Evolutionary conservation across 2,888 invertebrate species (phyloP), one percentile per base, ranked within the genome.

Genomic region (Encarsia formosa): DNA sequence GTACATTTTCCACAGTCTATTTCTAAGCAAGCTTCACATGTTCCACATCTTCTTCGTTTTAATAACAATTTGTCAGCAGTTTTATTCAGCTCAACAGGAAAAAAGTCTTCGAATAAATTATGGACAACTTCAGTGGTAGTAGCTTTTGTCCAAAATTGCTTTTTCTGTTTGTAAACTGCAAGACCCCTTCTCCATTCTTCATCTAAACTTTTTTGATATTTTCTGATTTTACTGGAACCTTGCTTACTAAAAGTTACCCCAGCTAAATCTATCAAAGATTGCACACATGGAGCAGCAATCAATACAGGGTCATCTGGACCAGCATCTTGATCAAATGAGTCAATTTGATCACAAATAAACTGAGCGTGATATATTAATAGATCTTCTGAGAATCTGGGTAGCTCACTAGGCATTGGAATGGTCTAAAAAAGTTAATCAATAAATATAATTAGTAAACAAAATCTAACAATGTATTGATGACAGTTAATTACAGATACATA

Each of bases 321-420:
- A 2, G 71, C 75, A 2, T 79, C 75, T 16, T 69, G 72, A 61
- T 82, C 81, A 57, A 81, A 76, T 29, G 79, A 79, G 1, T 78
- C 75, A 2, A 83, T 86, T 76, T 87, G 88, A 70, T 90, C 87
- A 63, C 88, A 86, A 39, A 91, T 79, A 76, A 90, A 91, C 69
- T 88, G 86, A 0, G 89, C 85, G 70, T 90, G 85, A 59, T 83
- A 80, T 44, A 90, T 77, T 19, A 90, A 75, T 60, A 82, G 78
- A 66, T 90, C 89, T 71, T 89, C 88, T 4, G 83, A 82, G 65
- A 87, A n/a, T n/a, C n/a, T n/a, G n/a, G n/a, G n/a, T n/a, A n/a
- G n/a, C n/a, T n/a, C n/a, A n/a, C n/a, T n/a, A n/a, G n/a, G n/a
- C n/a, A 15, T 34, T 34, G n/a, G n/a, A n/a, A n/a, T n/a, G n/a